phyloP scores from a whole-genome alignment of 2,888 invertebrate species.

The Norana najaformis region DNA sequence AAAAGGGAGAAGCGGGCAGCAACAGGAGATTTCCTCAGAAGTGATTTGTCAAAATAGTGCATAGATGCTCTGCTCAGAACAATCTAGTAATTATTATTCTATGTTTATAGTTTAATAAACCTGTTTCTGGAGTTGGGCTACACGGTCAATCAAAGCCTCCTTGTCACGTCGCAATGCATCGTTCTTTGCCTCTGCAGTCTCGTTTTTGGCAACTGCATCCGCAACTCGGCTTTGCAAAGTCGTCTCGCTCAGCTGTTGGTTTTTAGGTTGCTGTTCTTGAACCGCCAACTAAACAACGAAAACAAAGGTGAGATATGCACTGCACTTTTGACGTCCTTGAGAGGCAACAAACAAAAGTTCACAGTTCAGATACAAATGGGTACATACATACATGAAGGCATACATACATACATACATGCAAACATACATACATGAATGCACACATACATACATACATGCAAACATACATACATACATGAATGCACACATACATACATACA shows the following conservation, averaged over 20 bases:
- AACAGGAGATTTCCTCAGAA: too few species aligned
- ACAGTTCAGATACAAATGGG: too few species aligned
- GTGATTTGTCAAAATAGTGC: too few species aligned
- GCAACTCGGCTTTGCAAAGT: constrained; percentile 50
- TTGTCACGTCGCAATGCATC: constrained; percentile 57
- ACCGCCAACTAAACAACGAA: constrained; percentile 40
- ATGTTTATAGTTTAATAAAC: constrained; percentile 44
- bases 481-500: too few species aligned
- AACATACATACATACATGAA: not conserved
- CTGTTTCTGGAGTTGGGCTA: constrained; percentile 58
- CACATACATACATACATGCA: not conserved
- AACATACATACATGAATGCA: too few species aligned
- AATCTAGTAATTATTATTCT: not conserved
- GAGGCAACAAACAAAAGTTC: too few species aligned
- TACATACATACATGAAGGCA: too few species aligned
- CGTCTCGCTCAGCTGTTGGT: constrained; percentile 50
- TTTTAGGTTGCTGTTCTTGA: constrained; percentile 46
- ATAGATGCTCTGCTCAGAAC: not conserved
- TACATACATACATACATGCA: too few species aligned
- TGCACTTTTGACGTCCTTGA: too few species aligned
- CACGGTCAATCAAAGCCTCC: constrained; percentile 57
- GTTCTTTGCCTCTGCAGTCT: constrained; percentile 51
- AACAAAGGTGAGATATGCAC: not conserved
- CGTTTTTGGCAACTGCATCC: constrained; percentile 51
- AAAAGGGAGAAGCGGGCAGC: too few species aligned